phyloP scores from a whole-genome alignment of 2,888 invertebrate genomes.

The Malachius bipustulatus region DNA sequence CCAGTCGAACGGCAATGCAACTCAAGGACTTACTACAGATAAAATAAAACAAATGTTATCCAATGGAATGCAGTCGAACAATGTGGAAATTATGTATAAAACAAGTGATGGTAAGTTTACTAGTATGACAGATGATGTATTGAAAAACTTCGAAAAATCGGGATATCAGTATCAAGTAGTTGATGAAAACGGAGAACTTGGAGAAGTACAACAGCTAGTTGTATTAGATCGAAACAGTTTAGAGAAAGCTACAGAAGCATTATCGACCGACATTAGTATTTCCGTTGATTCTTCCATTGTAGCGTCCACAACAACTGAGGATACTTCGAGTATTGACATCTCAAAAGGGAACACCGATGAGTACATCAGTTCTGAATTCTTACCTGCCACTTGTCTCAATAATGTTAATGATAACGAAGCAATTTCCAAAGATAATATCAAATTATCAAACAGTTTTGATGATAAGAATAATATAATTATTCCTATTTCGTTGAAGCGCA shows the following conservation, averaged over 20 bases:
- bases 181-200: conserved; percentile 32
- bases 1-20: conserved; percentile 7
- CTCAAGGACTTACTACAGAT: conserved; percentile 24
- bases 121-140: conserved; percentile 50
- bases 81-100: conserved; percentile 49
- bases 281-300: no score
- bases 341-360: background rate
- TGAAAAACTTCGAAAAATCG: conserved; percentile 34
- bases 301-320: no score
- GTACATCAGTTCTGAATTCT: background rate
- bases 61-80: conserved; percentile 34
- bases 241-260: conserved; percentile 13
- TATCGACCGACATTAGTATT: no score
- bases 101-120: conserved; percentile 53
- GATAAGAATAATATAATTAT: no score
- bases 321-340: no score
- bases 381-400: no score
- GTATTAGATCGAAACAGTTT: conserved; percentile 17
- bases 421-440: no score
- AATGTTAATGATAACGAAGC: no score
- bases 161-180: conserved; percentile 33
- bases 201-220: conserved; percentile 31
- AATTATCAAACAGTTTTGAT: no score
- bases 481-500: no score
- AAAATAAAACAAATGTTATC: conserved; percentile 31